These are phyloP conservation scores for Spinus olivaceus DNA, from an alignment of 2,797 vertebrate species.

Conservation along the genomic window DNA sequence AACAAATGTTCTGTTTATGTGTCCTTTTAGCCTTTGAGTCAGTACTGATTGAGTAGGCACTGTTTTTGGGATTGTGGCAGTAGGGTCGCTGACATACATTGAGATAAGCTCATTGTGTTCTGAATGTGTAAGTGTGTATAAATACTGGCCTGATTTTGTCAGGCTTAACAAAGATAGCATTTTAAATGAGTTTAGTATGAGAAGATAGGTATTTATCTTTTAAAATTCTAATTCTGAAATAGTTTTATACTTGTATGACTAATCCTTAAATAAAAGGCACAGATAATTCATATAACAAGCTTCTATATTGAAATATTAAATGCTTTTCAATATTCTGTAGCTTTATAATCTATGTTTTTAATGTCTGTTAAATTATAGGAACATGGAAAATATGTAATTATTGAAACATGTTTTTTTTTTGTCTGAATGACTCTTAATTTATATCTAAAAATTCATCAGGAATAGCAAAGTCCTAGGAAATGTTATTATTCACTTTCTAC, in stretches of 20 bases:
- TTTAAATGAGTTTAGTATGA: neutral
- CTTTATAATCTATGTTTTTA: neutral
- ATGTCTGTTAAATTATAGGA: neutral
- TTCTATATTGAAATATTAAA: neutral
- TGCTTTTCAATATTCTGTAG: neutral
- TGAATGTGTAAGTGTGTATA: neutral
- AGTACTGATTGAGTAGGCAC: neutral
- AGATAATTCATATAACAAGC: neutral
- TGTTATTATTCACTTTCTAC: neutral
- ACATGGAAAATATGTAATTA: neutral
- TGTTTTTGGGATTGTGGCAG: neutral
- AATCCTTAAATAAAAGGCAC: neutral
- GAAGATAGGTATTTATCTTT: neutral
- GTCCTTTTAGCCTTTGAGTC: neutral
- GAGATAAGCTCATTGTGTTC: neutral
- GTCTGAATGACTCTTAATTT: neutral
- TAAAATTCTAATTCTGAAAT: neutral
- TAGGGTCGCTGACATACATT: neutral
- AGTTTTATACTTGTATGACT: neutral
- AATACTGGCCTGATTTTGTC: neutral
- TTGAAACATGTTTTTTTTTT: neutral
- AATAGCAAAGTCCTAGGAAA: neutral
- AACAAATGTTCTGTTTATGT: neutral
- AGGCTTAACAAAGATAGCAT: neutral
- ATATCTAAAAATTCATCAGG: neutral